phyloP scores from a whole-genome alignment of 2,888 invertebrate species.

The Morinoia aosen region DNA sequence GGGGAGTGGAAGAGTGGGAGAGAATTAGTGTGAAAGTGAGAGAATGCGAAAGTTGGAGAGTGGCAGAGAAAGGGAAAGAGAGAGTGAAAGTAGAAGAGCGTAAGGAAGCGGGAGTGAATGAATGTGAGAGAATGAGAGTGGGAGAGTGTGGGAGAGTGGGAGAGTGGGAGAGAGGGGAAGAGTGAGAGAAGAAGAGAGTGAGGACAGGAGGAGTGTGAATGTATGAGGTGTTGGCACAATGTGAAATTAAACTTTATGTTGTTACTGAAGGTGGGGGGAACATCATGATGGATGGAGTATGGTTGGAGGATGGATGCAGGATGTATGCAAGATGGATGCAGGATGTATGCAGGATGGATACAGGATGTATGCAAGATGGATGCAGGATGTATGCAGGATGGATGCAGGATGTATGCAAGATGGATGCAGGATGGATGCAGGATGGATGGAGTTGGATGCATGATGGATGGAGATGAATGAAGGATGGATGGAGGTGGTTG shows the following conservation, averaged over 20 bases:
- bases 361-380: not conserved
- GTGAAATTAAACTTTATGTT: not conserved
- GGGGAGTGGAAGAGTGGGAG: too few relatives aligned
- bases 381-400: not conserved
- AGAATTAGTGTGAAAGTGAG: too few relatives aligned
- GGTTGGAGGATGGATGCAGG: not conserved
- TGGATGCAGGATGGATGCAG: too few relatives aligned
- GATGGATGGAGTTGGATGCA: not conserved
- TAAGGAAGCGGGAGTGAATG: too few relatives aligned
- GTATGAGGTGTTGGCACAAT: not conserved
- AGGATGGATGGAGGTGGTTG: too few relatives aligned
- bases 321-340: too few relatives aligned
- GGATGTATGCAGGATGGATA: too few relatives aligned
- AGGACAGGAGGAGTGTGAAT: not conserved
- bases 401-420: not conserved
- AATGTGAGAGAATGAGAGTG: too few relatives aligned
- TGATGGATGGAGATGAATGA: not conserved
- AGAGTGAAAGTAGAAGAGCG: too few relatives aligned
- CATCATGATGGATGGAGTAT: not conserved
- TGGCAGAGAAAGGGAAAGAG: too few relatives aligned
- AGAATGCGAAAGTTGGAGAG: too few relatives aligned
- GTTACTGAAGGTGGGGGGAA: not conserved
- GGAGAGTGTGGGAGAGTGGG: too few relatives aligned
- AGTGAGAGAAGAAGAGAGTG: not conserved
- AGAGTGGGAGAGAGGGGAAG: not conserved